phyloP scores from a whole-genome alignment of 2,888 invertebrate genomes.

The Lysandra coridon region DNA sequence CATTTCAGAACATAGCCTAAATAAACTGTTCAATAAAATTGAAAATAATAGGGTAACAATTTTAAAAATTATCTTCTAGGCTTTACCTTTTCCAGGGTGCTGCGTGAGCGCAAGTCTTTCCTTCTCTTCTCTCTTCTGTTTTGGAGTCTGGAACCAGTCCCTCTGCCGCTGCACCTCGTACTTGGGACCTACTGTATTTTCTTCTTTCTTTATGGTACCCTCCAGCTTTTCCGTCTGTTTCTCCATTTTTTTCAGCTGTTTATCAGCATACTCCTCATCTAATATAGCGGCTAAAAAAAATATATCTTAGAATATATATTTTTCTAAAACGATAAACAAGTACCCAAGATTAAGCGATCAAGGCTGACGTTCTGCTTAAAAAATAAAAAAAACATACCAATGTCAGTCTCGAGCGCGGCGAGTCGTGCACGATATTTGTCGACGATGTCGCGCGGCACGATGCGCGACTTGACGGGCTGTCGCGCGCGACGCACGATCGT shows the following conservation, averaged over 20 bases:
- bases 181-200: conserved; percentile 55
- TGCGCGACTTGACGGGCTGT: conserved; percentile 91
- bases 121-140: conserved; percentile 89
- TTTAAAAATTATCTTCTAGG: not conserved
- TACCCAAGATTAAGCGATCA: not conserved
- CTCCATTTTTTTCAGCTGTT: conserved; percentile 90
- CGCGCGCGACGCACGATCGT: conserved; percentile 93
- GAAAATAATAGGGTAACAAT: too few species aligned
- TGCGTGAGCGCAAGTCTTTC: conserved; percentile 78
- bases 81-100: conserved; percentile 61
- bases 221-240: conserved; percentile 88
- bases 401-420: conserved; percentile 87
- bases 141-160: conserved; percentile 93
- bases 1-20: too few species aligned
- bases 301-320: not conserved
- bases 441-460: conserved; percentile 93
- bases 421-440: conserved; percentile 91
- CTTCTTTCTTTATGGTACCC: conserved; percentile 55
- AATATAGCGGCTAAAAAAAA: conserved; percentile 82
- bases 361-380: not conserved
- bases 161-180: conserved; percentile 69
- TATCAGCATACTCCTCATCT: conserved; percentile 91
- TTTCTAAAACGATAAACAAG: not conserved
- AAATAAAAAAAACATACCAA: conserved; percentile 70
- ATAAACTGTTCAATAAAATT: too few species aligned